Percentiles rank a stretch among this genome's conserved stretches.
Conservation (phyloP, 2,797 vertebrate genomes). For the Neomorphus geoffroyi region DNA sequence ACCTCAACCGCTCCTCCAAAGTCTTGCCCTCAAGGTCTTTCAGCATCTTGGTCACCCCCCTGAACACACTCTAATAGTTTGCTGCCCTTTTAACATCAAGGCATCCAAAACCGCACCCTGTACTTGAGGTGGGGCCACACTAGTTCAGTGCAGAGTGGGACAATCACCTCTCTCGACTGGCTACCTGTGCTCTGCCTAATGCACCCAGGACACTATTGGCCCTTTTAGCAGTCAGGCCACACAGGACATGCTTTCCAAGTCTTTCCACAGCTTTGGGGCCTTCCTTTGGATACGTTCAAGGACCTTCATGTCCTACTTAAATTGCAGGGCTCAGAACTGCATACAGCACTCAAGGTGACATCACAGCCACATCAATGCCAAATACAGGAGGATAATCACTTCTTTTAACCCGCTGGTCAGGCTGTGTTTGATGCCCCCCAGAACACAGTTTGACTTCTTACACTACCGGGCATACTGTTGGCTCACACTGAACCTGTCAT, state of each 20-base stretch:
- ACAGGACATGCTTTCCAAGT: background rate
- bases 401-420: rapidly evolving
- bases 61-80: background rate
- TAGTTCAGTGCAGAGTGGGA: background rate
- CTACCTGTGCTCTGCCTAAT: background rate
- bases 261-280: background rate
- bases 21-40: rapidly evolving
- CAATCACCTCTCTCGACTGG: rapidly evolving
- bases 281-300: background rate
- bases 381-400: too few relatives aligned
- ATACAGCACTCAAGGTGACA: too few relatives aligned
- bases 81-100: background rate
- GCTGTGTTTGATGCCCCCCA: background rate
- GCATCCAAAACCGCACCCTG: background rate
- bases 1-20: background rate
- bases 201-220: background rate
- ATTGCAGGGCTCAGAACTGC: too few relatives aligned
- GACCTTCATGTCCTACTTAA: rapidly evolving
- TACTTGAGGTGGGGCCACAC: rapidly evolving
- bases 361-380: rapidly evolving
- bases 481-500: background rate
- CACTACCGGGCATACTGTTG: background rate
- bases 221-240: background rate
- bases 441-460: background rate
- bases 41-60: background rate